Conservation (phyloP, 2,113 vertebrate genomes). For the Cephalopterus ornatus region DNA sequence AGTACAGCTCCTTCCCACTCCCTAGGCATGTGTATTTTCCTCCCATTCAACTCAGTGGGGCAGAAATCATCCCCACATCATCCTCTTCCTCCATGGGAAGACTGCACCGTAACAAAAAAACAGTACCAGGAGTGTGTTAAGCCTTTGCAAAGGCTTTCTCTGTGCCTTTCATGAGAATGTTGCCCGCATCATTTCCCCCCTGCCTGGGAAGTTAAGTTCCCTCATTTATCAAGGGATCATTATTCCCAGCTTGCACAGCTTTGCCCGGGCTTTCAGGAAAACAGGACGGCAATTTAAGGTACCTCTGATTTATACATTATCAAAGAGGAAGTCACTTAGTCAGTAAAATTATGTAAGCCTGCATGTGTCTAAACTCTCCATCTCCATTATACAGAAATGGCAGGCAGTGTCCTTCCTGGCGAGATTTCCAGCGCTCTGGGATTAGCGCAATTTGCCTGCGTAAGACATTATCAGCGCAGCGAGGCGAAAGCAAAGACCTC, state of each 20-base stretch:
- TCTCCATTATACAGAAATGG: conserved; percentile 16
- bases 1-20: not conserved
- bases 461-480: not conserved
- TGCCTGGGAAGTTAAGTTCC: not conserved
- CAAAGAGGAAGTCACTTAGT: conserved; percentile 37
- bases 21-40: not conserved
- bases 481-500: not conserved
- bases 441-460: not conserved
- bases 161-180: not conserved
- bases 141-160: not conserved
- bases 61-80: not conserved
- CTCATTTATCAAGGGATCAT: conserved; percentile 28
- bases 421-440: not conserved
- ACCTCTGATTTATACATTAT: conserved; percentile 43
- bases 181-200: not conserved
- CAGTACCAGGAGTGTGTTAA: not conserved
- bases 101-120: not conserved
- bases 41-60: not conserved
- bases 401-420: not conserved
- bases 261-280: not conserved
- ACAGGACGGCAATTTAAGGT: not conserved
- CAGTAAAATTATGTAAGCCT: conserved; percentile 49
- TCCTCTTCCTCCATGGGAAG: not conserved
- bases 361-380: not conserved
- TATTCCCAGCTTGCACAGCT: not conserved